Base-by-base conservation (phyloP, 2,113 vertebrate species). In the Galeopterus variegatus region DNA sequence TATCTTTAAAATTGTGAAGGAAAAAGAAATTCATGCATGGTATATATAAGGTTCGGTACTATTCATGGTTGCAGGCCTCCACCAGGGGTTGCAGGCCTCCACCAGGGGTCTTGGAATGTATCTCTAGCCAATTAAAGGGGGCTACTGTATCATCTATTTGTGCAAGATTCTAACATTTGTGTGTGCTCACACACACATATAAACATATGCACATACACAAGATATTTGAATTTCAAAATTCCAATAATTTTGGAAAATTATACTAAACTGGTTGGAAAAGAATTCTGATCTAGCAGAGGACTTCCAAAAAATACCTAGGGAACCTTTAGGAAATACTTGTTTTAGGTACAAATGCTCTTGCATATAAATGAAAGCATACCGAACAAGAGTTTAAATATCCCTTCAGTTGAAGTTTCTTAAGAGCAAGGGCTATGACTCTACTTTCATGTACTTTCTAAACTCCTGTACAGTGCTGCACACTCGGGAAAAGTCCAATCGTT, bases 221-320 rank as follows among this genome's bases (percentile, higher is more conserved):
- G 56, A 36, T 88, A 7, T 41, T 88, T 94, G 67, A 60, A 64
- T 79, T 85, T 4, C 15, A 92, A 73, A 60, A 64, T 79, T 85
- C 5, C 15, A 92, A 0, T 67, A 50, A 36, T 52, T 65, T 67
- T 54, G 81, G 56, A 91, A n/a, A 64, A 69, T 45, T 70, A 41
- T 41, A 48, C 56, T 58, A 15, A 56, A 77, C 24, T 83, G 70
- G 18, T 54, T 65, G 36, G 70, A 65, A 73, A 86, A 79, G 5
- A 83, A 72, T 86, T 86, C 65, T 86, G 19, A 33, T 86, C 14
- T 81, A 90, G 73, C 31, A 93, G 18, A 65, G 28, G 26, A 96
- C 24, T 69, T 90, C 62, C 41, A 75, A 54, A 84, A 69, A 58
- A 11, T 84, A 56, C 18, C 21, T 62, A 67, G 48, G 24, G 19